These are phyloP conservation scores for Paracanthobrama guichenoti DNA, from an alignment of 2,113 vertebrate genomes.

Conservation along the genomic window DNA sequence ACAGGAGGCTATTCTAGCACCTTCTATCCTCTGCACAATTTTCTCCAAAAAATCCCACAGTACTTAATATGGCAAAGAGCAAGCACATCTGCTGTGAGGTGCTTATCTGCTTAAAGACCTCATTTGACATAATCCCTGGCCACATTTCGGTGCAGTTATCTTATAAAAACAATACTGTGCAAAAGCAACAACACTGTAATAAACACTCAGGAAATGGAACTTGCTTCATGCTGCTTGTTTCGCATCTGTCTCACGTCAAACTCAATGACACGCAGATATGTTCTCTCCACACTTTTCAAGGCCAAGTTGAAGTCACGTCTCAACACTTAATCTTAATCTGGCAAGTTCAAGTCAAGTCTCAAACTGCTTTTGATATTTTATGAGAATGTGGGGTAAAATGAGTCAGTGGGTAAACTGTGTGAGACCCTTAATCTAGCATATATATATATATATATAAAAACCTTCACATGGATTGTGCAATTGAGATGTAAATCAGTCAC, in stretches of 20 bases:
- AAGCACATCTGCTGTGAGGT: not conserved
- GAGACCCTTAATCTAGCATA: not conserved
- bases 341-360: not conserved
- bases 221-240: too few species aligned
- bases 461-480: too few species aligned
- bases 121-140: not conserved
- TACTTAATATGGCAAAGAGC: not conserved
- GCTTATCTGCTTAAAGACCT: not conserved
- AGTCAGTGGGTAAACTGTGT: not conserved
- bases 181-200: not conserved
- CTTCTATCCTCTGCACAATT: slow-evolving; percentile 8
- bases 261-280: not conserved
- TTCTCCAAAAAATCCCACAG: slow-evolving; percentile 13
- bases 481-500: too few species aligned
- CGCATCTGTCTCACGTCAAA: not conserved
- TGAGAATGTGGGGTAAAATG: not conserved
- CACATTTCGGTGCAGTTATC: not conserved
- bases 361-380: not conserved
- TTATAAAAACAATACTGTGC: not conserved
- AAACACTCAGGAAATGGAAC: not conserved
- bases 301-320: not conserved
- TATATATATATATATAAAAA: too few species aligned
- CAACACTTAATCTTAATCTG: not conserved
- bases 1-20: slow-evolving; percentile 19
- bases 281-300: not conserved